Conservation (phyloP, 2,888 invertebrate species). For the Drosophila limbata region DNA sequence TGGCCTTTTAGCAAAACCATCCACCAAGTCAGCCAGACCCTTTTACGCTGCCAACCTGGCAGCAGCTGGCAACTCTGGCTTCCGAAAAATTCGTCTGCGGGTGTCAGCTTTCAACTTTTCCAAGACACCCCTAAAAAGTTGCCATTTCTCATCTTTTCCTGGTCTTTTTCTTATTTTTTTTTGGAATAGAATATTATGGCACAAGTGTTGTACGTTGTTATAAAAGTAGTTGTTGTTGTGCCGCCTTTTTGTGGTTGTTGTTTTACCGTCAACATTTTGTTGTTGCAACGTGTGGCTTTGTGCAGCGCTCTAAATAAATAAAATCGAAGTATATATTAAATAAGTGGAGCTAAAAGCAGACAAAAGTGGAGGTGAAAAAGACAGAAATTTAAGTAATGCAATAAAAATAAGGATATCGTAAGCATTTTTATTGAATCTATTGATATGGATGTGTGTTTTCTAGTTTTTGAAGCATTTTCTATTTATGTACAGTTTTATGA, state of each 20-base stretch:
- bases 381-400: conserved; percentile 1
- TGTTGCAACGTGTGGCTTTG: conserved; percentile 11
- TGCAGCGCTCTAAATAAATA: conserved; percentile 62
- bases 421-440: conserved; percentile 22
- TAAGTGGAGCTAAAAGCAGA: conserved; percentile 59
- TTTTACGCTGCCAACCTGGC: conserved; percentile 2
- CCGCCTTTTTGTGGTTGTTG: conserved; percentile 27
- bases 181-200: conserved; percentile 38
- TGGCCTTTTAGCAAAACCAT: conserved; percentile 14
- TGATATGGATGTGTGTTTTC: neutral
- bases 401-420: conserved; percentile 17
- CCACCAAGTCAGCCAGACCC: conserved; percentile 4
- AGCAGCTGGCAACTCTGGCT: conserved; percentile 55
- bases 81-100: conserved; percentile 45
- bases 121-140: conserved; percentile 42
- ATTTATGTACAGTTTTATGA: conserved; percentile 8
- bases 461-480: conserved; percentile 6
- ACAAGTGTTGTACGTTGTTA: conserved; percentile 47
- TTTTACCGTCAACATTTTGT: conserved; percentile 9
- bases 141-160: conserved; percentile 26
- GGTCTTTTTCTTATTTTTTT: conserved; percentile 8
- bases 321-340: conserved; percentile 74
- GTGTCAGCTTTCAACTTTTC: conserved; percentile 51
- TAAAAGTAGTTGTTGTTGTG: conserved; percentile 27
- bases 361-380: conserved; percentile 2